Evolutionary conservation across 2,113 vertebrate species (phyloP).

Genomic region (Amphiprion percula): DNA sequence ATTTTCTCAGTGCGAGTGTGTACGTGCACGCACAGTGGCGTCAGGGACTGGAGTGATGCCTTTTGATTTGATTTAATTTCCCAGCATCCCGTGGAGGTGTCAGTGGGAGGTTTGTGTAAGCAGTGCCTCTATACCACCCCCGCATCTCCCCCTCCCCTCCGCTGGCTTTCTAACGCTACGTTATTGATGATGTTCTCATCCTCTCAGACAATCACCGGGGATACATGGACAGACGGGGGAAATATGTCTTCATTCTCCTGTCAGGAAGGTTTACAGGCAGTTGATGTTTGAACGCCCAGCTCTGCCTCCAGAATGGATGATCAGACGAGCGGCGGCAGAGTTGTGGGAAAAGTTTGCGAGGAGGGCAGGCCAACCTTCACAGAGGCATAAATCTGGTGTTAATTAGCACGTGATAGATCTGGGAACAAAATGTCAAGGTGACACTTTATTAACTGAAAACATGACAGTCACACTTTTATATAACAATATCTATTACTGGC

Average conservation of each 20-base stretch:
- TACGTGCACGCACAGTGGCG: neutral
- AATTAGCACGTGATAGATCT: conserved; percentile 44
- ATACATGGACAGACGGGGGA: conserved; percentile 63
- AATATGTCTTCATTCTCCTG: conserved; percentile 74
- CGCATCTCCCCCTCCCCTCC: conserved; percentile 30
- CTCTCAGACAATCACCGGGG: conserved; percentile 66
- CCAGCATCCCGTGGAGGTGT: conserved; percentile 33
- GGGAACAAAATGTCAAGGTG: conserved; percentile 60
- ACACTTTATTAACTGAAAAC: conserved; percentile 27
- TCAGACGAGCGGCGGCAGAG: conserved; percentile 32
- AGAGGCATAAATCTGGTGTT: conserved; percentile 40
- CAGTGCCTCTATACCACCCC: conserved; percentile 7
- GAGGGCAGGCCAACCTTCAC: conserved; percentile 60
- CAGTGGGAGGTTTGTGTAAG: conserved; percentile 64
- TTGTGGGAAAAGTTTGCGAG: conserved; percentile 46
- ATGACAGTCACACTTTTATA: conserved; percentile 25
- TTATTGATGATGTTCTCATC: conserved; percentile 76
- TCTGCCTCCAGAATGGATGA: conserved; percentile 54
- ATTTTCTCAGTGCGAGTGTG: conserved; percentile 9
- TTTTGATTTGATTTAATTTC: conserved; percentile 66
- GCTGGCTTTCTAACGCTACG: conserved; percentile 37
- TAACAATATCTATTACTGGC: conserved; percentile 17
- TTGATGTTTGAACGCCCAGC: conserved; percentile 56
- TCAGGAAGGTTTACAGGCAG: conserved; percentile 64
- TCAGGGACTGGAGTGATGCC: conserved; percentile 33